Evolutionary conservation across 2,113 vertebrate species (phyloP).

Genomic region (Collichthys lucidus): DNA sequence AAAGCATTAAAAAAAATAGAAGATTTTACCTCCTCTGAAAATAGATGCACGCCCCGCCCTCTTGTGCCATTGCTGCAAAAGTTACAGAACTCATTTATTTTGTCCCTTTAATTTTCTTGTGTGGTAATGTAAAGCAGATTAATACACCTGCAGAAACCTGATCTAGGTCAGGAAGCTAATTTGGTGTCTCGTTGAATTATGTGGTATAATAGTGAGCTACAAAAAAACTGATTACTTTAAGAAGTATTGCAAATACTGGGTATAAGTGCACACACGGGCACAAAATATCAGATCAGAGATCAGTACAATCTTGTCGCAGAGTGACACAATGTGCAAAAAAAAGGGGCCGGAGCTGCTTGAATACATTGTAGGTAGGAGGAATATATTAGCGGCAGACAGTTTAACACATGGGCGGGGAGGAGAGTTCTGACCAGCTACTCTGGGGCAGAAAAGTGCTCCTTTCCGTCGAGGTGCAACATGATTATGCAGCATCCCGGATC

Average conservation of each 20-base stretch:
- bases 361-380: constrained; percentile 30
- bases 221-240: neutral
- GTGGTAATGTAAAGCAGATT: neutral
- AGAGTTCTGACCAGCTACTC: neutral
- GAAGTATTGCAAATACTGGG: neutral
- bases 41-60: neutral
- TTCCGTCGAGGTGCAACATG: neutral
- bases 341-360: neutral
- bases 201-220: neutral
- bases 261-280: neutral
- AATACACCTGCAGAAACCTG: neutral
- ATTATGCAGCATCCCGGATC: constrained; percentile 28
- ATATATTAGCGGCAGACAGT: constrained; percentile 31
- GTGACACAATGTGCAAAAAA: neutral
- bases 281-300: neutral
- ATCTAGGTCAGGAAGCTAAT: neutral
- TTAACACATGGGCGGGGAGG: constrained; percentile 17
- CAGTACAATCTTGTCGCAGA: neutral
- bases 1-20: no score
- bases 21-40: neutral
- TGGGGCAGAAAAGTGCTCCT: constrained; percentile 5
- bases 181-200: neutral
- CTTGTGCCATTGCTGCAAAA: neutral
- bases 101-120: neutral
- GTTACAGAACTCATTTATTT: neutral